phyloP scores from a whole-genome alignment of 2,888 invertebrate species.

The Xiphydria camelus region DNA sequence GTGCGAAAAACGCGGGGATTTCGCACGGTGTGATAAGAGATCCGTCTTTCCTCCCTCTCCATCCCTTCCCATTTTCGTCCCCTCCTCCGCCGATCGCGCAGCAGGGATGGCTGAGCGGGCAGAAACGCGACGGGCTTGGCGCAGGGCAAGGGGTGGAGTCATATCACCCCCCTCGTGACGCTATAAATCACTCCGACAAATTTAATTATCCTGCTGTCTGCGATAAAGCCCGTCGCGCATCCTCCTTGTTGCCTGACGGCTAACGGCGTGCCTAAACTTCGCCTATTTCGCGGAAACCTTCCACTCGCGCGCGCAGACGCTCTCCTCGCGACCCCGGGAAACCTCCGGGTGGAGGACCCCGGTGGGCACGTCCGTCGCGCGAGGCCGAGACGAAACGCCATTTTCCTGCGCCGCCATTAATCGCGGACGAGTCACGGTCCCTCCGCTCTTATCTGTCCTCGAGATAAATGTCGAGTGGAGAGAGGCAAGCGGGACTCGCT shows the following conservation, averaged over 20 bases:
- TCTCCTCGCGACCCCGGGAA: too few relatives aligned
- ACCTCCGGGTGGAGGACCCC: too few relatives aligned
- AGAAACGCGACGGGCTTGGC: neutral
- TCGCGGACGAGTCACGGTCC: conserved; percentile 16
- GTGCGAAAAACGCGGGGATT: too few relatives aligned
- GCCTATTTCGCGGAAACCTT: conserved; percentile 41
- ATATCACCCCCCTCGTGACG: conserved; percentile 39
- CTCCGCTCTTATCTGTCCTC: conserved; percentile 33
- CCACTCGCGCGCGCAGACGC: too few relatives aligned
- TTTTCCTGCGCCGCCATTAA: conserved; percentile 28
- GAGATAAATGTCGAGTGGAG: conserved; percentile 34
- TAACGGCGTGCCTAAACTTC: conserved; percentile 21
- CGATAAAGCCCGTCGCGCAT: conserved; percentile 57
- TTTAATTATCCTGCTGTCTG: conserved; percentile 65
- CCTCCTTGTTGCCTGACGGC: conserved; percentile 39
- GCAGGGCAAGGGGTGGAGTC: neutral
- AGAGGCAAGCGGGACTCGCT: conserved; percentile 16
- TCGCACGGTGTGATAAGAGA: too few relatives aligned
- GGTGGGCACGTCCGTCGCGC: too few relatives aligned
- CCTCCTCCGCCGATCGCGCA: neutral
- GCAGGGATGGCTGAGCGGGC: neutral
- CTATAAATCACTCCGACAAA: conserved; percentile 64
- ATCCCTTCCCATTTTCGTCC: neutral
- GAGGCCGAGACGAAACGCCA: too few relatives aligned
- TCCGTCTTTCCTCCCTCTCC: neutral